These are phyloP conservation scores for Gisinianus flammeolus DNA, from an alignment of 2,888 invertebrate species.

Conservation along the genomic window DNA sequence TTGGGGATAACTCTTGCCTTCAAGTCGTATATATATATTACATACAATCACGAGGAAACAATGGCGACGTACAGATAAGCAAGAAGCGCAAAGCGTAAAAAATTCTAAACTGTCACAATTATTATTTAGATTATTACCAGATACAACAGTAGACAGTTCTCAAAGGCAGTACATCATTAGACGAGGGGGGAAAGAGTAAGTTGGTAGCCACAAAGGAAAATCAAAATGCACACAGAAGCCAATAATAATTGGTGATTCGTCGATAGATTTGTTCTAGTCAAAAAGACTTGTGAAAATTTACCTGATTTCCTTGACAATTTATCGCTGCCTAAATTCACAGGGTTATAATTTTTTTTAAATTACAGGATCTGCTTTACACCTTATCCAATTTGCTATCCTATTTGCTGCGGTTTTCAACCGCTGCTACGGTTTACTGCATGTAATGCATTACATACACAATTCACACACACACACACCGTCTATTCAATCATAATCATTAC, in stretches of 20 bases:
- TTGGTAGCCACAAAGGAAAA: constrained; percentile 7
- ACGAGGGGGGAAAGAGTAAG: background rate
- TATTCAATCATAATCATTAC: background rate
- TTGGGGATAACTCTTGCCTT: too few relatives aligned
- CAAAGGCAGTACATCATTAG: too few relatives aligned
- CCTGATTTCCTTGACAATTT: constrained; percentile 36
- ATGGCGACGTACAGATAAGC: too few relatives aligned
- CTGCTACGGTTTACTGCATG: background rate
- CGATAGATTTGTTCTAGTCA: constrained; percentile 8
- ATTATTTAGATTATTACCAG: background rate
- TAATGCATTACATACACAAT: background rate
- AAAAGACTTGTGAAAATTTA: constrained; percentile 28
- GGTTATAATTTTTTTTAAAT: constrained; percentile 42
- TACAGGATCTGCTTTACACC: constrained; percentile 44
- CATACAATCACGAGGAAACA: too few relatives aligned
- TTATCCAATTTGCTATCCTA: constrained; percentile 46
- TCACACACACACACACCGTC: background rate
- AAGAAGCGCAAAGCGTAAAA: too few relatives aligned
- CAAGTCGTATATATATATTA: too few relatives aligned
- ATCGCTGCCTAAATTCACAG: constrained; percentile 40
- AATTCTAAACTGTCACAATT: too few relatives aligned
- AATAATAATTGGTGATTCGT: constrained; percentile 35
- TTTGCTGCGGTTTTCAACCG: constrained; percentile 42
- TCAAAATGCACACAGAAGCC: constrained; percentile 11
- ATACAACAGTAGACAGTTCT: background rate